A percentile compares a stretch with the other conserved stretches of the same genome.
phyloP scores from a whole-genome alignment of 2,797 vertebrate genomes.

The Halcyon badia region DNA sequence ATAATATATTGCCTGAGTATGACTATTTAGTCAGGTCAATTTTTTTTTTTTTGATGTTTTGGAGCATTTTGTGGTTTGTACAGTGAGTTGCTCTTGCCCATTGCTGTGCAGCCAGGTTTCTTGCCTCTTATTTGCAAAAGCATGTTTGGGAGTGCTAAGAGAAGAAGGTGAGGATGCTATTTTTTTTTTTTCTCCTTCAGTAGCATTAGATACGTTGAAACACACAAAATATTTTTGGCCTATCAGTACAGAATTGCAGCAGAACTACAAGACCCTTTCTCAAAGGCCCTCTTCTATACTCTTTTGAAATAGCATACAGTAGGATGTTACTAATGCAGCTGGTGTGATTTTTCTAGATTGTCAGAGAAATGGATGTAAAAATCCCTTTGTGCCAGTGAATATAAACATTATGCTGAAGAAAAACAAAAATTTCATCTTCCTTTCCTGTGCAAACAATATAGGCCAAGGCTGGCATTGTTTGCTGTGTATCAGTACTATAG shows the following conservation, averaged over 20 bases:
- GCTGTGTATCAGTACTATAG: neutral
- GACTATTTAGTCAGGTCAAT: neutral
- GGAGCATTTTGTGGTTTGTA: neutral
- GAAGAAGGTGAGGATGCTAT: neutral
- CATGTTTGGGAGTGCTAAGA: neutral
- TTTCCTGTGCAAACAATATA: neutral
- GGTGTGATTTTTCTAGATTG: neutral
- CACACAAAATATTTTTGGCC: neutral
- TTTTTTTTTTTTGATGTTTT: neutral
- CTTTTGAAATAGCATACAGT: neutral
- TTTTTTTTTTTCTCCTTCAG: neutral
- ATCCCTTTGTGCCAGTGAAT: neutral
- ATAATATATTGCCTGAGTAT: neutral
- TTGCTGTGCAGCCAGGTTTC: neutral
- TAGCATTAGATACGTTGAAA: neutral
- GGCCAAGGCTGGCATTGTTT: neutral
- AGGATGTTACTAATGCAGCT: neutral
- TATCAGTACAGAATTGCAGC: neutral
- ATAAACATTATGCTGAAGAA: neutral
- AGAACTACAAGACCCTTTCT: neutral
- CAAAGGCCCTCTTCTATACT: neutral
- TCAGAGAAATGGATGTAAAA: neutral
- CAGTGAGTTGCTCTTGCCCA: neutral
- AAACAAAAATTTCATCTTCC: neutral
- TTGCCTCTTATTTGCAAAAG: neutral